phyloP scores from a whole-genome alignment of 23 tunicate species.

The Trididemnum miniatum region DNA sequence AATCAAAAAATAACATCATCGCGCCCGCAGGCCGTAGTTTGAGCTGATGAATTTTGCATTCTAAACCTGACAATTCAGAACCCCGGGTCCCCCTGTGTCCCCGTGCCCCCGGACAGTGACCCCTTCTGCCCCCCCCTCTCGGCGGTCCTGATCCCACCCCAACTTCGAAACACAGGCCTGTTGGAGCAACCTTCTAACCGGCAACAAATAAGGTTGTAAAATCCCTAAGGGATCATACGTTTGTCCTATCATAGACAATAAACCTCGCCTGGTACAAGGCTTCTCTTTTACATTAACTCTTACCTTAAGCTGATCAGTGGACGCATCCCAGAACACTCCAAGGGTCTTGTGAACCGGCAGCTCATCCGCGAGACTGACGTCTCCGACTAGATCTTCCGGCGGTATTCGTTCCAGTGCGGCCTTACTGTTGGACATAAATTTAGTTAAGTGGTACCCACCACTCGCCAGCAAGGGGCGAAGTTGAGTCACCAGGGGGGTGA shows the following conservation, averaged over 20 bases:
- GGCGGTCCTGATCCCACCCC: too few relatives aligned
- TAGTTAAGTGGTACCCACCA: neutral
- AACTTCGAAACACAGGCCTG: neutral
- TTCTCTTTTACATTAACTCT: neutral
- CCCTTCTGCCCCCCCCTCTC: too few relatives aligned
- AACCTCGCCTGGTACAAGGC: conserved; percentile 2
- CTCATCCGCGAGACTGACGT: neutral
- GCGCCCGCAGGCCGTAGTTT: too few relatives aligned
- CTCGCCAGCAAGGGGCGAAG: neutral
- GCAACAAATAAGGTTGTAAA: neutral
- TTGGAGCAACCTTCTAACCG: neutral
- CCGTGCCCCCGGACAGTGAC: too few relatives aligned
- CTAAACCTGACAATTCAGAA: too few relatives aligned
- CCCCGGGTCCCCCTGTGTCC: too few relatives aligned
- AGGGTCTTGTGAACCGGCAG: neutral
- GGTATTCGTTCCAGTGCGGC: neutral
- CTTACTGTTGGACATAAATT: neutral
- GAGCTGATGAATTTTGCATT: too few relatives aligned
- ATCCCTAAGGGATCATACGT: conserved; percentile 18
- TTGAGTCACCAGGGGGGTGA: neutral
- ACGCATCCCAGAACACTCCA: neutral
- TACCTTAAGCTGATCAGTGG: neutral
- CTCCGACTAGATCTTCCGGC: neutral
- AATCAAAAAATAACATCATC: too few relatives aligned
- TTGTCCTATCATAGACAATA: conserved; percentile 3